Evolutionary conservation across 2,888 invertebrate genomes (phyloP), one percentile per base, ranked within the genome.

Genomic region (Lottia gigantea): DNA sequence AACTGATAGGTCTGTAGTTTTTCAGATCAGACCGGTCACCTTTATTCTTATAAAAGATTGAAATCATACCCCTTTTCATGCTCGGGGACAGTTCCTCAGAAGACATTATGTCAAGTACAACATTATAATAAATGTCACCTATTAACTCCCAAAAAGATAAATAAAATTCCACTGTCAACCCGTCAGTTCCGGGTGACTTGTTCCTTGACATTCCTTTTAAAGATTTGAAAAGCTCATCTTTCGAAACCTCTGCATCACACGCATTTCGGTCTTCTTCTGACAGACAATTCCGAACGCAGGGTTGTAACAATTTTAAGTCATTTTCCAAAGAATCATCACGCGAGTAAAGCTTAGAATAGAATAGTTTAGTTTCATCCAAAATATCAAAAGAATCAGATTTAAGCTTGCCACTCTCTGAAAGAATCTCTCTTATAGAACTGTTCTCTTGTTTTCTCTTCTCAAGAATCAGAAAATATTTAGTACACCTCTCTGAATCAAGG

Each of bases 1-100:
- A 61, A 12, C 76, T 76, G 45, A 80, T 80, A 7, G 78, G 81
- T 23, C 78, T 62, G 64, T 74, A 79, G 62, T 72, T 72, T 71
- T 77, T 76, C 63, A 79, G 64, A 68, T 72, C 16, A 15, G 63
- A 31, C 11, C 67, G 40, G 26, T 76, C 66, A 45, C 49, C 31
- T 40, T 40, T 45, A 64, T 79, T 76, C 75, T 79, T 78, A 67
- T 75, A 76, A 46, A 80, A 61, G 15, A 76, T 64, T 25, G 73
- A 69, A n/a, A 76, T 74, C 49, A 66, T 68, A 40, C 64, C 65
- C 11, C 46, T 26, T 62, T 71, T 72, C 46, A 69, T 69, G n/a
- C 66, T 49, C 14, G 64, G 47, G 16, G 74, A 71, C 14, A 77
- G 66, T 31, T 46, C 25, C 19, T 68, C 78, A 16, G 76, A 76